Conservation (phyloP, 2,113 vertebrate species). For the Pachypanchax playfairii region DNA sequence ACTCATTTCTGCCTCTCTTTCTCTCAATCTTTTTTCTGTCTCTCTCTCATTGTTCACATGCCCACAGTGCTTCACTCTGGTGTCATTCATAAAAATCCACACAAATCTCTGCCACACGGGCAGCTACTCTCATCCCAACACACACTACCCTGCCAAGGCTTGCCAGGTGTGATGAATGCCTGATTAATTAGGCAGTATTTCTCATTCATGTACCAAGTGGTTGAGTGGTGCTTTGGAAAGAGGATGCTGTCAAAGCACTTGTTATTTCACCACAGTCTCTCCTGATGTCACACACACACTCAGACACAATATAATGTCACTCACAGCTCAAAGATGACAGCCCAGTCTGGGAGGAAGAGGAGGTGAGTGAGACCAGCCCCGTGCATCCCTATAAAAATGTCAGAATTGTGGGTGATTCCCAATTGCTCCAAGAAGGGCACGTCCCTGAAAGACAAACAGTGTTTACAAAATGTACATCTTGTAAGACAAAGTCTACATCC, state of each 20-base stretch:
- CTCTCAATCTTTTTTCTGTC: slow-evolving; percentile 20
- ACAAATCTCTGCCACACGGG: slow-evolving; percentile 3
- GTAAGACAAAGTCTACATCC: slow-evolving; percentile 5
- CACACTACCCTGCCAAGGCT: slow-evolving; percentile 9
- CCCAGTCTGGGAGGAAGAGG: slow-evolving; percentile 98
- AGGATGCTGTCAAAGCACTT: slow-evolving; percentile 24
- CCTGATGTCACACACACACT: slow-evolving; percentile 2
- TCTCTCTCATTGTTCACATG: not conserved
- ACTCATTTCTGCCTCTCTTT: slow-evolving; percentile 53
- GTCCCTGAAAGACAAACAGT: slow-evolving; percentile 78
- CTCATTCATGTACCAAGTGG: slow-evolving; percentile 47
- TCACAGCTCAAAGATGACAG: slow-evolving; percentile 95
- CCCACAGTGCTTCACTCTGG: slow-evolving; percentile 16
- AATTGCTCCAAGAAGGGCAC: slow-evolving; percentile 91
- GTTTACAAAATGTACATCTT: slow-evolving; percentile 17
- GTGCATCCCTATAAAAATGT: slow-evolving; percentile 98
- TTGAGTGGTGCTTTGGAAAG: slow-evolving; percentile 43
- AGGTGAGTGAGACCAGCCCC: slow-evolving; percentile 96
- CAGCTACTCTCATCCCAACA: not conserved
- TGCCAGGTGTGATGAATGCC: slow-evolving; percentile 64
- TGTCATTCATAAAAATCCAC: slow-evolving; percentile 27
- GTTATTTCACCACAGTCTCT: slow-evolving; percentile 19
- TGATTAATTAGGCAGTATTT: slow-evolving; percentile 74
- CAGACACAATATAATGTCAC: slow-evolving; percentile 61
- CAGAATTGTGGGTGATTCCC: slow-evolving; percentile 92